Conservation (phyloP, 2,888 invertebrate species). For the Smittia sp. region DNA sequence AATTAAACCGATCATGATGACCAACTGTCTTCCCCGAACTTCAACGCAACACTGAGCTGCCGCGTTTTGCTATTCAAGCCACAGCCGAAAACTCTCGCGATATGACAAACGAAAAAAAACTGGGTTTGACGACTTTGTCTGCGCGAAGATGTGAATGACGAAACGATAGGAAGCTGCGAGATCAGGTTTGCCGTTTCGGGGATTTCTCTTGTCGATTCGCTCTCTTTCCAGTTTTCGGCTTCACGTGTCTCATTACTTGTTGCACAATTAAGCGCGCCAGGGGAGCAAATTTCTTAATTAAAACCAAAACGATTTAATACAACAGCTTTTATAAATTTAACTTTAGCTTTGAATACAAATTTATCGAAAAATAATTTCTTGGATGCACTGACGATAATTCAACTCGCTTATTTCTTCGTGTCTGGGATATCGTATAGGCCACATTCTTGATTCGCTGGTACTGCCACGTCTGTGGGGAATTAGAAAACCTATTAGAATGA, state of each 20-base stretch:
- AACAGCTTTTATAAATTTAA: background rate
- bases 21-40: background rate
- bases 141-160: too few relatives aligned
- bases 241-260: too few relatives aligned
- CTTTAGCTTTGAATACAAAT: background rate
- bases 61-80: background rate
- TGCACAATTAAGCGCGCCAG: too few relatives aligned
- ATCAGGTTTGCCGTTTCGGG: too few relatives aligned
- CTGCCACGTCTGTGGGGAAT: constrained; percentile 77
- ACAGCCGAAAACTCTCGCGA: background rate
- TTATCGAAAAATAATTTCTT: background rate
- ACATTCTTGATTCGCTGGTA: constrained; percentile 87
- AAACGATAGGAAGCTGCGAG: too few relatives aligned
- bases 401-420: background rate
- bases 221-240: too few relatives aligned
- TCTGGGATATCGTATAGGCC: constrained; percentile 64
- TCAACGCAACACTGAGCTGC: background rate
- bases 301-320: background rate
- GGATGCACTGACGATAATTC: too few relatives aligned
- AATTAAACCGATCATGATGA: background rate
- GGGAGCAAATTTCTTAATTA: too few relatives aligned
- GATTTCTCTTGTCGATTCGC: too few relatives aligned
- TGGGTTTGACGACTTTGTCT: background rate
- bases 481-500: too few relatives aligned
- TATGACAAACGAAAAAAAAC: background rate